These are phyloP conservation scores for Dolichopus griseipennis DNA, from an alignment of 2,888 invertebrate genomes.

Conservation along the genomic window DNA sequence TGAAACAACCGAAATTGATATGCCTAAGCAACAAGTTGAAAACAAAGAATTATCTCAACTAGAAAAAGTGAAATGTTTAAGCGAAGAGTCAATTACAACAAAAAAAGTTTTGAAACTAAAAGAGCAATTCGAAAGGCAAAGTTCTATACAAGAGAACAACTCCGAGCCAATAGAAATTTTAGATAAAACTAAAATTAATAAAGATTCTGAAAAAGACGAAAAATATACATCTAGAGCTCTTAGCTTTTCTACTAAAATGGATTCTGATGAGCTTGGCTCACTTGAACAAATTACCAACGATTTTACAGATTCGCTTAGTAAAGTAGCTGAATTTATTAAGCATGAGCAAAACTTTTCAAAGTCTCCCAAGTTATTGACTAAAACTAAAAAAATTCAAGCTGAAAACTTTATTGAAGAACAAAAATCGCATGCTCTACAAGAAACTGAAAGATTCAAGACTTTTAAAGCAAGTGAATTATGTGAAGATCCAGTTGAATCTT, in stretches of 20 bases:
- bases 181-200: background rate
- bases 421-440: no score
- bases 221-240: background rate
- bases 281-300: background rate
- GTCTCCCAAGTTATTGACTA: no score
- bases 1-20: background rate
- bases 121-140: background rate
- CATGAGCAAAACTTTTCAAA: background rate
- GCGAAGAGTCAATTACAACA: background rate
- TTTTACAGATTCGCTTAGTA: background rate
- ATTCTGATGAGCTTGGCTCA: background rate
- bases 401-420: no score
- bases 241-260: background rate
- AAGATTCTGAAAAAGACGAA: background rate
- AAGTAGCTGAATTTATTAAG: background rate
- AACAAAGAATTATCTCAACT: no score
- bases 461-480: no score
- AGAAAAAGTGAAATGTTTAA: background rate
- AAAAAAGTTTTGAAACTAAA: slow-evolving; percentile 7
- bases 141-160: background rate
- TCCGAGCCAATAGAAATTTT: background rate
- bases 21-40: no score
- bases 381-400: no score
- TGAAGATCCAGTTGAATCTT: no score
- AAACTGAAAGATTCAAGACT: no score